A percentile compares a stretch with the other conserved stretches of the same genome.
phyloP scores from a whole-genome alignment of 2,797 vertebrate species.

The Cossypha caffra region DNA sequence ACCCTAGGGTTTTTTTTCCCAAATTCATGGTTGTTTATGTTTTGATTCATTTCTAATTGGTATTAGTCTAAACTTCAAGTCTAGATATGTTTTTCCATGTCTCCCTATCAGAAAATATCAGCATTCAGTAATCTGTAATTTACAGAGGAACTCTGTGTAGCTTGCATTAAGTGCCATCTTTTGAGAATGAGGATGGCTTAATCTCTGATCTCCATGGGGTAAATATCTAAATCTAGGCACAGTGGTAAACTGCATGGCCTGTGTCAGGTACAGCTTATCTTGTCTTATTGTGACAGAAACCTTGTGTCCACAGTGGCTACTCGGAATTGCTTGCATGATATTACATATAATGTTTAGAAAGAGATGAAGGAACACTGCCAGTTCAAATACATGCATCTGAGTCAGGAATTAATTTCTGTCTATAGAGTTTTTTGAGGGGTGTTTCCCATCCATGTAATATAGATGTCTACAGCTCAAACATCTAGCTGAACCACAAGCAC shows the following conservation, averaged over 20 bases:
- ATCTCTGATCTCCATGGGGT: neutral
- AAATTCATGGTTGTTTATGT: neutral
- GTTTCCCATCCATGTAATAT: neutral
- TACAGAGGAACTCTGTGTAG: neutral
- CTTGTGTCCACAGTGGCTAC: neutral
- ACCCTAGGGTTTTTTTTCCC: neutral
- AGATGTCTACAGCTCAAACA: neutral
- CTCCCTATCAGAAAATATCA: neutral
- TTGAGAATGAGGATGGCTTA: neutral
- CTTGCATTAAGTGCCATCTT: neutral
- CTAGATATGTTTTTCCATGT: neutral
- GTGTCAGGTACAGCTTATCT: neutral
- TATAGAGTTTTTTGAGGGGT: accelerated
- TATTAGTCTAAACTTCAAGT: neutral
- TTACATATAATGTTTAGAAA: neutral
- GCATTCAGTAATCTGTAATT: neutral
- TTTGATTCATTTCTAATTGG: neutral
- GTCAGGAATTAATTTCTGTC: neutral
- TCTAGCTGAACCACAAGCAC: neutral
- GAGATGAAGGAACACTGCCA: neutral
- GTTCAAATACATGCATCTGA: neutral
- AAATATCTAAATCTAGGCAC: neutral
- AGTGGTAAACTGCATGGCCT: neutral
- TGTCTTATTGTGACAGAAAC: neutral
- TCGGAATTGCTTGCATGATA: neutral